A percentile compares a stretch with the other conserved stretches of the same genome.
Evolutionary conservation across 2,113 vertebrate genomes (phyloP).

Genomic region (Tachysurus fulvidraco): DNA sequence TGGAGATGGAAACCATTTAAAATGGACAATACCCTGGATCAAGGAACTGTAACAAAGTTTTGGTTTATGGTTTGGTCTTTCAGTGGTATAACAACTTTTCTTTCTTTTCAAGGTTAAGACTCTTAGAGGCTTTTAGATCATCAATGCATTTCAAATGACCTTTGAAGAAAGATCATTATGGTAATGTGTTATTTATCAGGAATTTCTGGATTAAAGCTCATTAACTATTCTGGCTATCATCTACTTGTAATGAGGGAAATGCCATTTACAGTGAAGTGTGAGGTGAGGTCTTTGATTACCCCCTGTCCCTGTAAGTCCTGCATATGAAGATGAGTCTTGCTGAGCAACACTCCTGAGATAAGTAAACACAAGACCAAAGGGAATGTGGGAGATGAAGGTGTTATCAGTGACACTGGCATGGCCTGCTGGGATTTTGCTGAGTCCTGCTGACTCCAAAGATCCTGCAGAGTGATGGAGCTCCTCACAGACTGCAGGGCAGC

Average conservation of each 20-base stretch:
- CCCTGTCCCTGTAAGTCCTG: constrained; percentile 31
- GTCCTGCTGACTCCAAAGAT: constrained; percentile 35
- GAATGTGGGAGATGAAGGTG: constrained; percentile 35
- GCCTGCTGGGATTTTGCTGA: constrained; percentile 42
- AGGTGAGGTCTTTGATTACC: constrained; percentile 44
- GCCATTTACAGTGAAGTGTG: constrained; percentile 47
- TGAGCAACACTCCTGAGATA: constrained; percentile 50
- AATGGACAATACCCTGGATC: constrained; percentile 3
- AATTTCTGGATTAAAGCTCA: constrained; percentile 55
- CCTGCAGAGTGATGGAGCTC: constrained; percentile 31
- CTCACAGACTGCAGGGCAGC: constrained; percentile 25
- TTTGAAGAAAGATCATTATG: constrained; percentile 28
- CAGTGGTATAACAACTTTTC: background rate
- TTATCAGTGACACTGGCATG: constrained; percentile 51
- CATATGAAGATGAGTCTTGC: constrained; percentile 30
- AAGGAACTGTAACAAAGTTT: background rate
- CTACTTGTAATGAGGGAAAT: constrained; percentile 51
- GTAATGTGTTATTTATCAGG: constrained; percentile 37
- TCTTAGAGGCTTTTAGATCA: background rate
- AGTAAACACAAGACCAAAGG: constrained; percentile 52
- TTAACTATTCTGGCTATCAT: constrained; percentile 49
- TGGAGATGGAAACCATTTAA: constrained; percentile 6
- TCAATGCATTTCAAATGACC: constrained; percentile 9
- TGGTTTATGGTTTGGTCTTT: constrained; percentile 3
- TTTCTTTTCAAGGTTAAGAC: background rate